Percentiles rank a stretch among this genome's conserved stretches.
phyloP scores from a whole-genome alignment of 2,797 vertebrate species.

The Aplochiton taeniatus region DNA sequence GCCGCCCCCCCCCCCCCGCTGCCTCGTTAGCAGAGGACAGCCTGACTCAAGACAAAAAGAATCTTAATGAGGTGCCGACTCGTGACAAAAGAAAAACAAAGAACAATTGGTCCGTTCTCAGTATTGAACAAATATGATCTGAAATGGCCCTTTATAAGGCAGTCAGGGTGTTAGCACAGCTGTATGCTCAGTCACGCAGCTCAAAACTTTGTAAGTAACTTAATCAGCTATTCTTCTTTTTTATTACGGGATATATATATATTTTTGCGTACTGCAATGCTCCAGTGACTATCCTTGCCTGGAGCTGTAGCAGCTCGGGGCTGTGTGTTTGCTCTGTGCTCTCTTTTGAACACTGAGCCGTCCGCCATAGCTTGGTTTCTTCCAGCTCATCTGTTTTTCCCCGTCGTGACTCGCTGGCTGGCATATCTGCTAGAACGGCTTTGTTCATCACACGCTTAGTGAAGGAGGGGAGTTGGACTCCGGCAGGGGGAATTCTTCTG shows the following conservation, averaged over 20 bases:
- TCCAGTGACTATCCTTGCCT: neutral
- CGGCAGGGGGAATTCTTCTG: slow-evolving; percentile 61
- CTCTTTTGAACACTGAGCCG: slow-evolving; percentile 21
- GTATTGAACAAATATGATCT: slow-evolving; percentile 22
- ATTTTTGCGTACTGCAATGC: neutral
- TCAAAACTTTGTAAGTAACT: neutral
- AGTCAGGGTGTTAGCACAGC: slow-evolving; percentile 14
- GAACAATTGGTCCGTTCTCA: slow-evolving; percentile 23
- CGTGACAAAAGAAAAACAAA: slow-evolving; percentile 25
- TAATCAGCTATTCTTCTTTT: slow-evolving; percentile 2
- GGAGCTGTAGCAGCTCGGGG: no score
- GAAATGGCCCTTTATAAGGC: slow-evolving; percentile 26
- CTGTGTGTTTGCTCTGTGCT: neutral
- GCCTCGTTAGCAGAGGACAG: slow-evolving; percentile 8
- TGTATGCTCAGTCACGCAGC: slow-evolving; percentile 29
- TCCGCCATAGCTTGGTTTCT: slow-evolving; percentile 40
- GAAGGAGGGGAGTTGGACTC: slow-evolving; percentile 60
- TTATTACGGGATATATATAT: slow-evolving; percentile 6
- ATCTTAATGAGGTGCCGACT: slow-evolving; percentile 49
- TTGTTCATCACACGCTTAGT: slow-evolving; percentile 64
- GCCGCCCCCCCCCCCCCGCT: neutral
- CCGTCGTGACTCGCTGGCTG: slow-evolving; percentile 53
- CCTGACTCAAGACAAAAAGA: slow-evolving; percentile 16
- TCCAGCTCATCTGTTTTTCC: slow-evolving; percentile 9
- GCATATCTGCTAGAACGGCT: slow-evolving; percentile 42